A percentile compares a stretch with the other conserved stretches of the same genome.
Evolutionary conservation across 2,888 invertebrate genomes (phyloP).

Genomic region (Xestobium rufovillosum): DNA sequence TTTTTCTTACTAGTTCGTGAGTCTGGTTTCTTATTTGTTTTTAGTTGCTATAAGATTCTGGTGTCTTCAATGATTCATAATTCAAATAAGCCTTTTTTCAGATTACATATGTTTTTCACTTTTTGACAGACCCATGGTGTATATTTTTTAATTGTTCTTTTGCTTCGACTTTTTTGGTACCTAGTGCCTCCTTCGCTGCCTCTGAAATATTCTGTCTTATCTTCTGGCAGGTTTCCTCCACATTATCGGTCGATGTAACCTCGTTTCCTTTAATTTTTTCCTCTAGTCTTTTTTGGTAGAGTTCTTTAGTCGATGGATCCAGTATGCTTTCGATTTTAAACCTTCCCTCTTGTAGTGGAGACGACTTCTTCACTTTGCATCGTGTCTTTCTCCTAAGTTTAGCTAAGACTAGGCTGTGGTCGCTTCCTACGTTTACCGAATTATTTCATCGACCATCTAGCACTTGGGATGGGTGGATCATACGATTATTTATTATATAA

Average conservation of each 20-base stretch:
- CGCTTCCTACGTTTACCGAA: slow-evolving; percentile 14
- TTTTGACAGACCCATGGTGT: slow-evolving; percentile 14
- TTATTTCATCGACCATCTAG: slow-evolving; percentile 13
- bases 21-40: too few species aligned
- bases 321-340: slow-evolving; percentile 7
- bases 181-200: slow-evolving; percentile 4
- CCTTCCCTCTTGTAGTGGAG: slow-evolving; percentile 6
- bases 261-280: too few species aligned
- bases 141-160: slow-evolving; percentile 9
- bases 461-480: slow-evolving; percentile 12
- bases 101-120: slow-evolving; percentile 8
- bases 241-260: too few species aligned
- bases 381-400: slow-evolving; percentile 14
- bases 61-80: too few species aligned
- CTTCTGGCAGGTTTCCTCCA: too few species aligned
- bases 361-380: not conserved
- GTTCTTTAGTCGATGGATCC: slow-evolving; percentile 12
- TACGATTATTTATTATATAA: slow-evolving; percentile 14
- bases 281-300: slow-evolving; percentile 8
- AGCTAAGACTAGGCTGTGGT: slow-evolving; percentile 13
- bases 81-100: too few species aligned
- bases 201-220: slow-evolving; percentile 6
- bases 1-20: too few species aligned
- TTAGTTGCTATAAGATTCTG: too few species aligned
- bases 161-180: slow-evolving; percentile 5